phyloP scores from a whole-genome alignment of 2,888 invertebrate species.

The Oscheius myriophilus region DNA sequence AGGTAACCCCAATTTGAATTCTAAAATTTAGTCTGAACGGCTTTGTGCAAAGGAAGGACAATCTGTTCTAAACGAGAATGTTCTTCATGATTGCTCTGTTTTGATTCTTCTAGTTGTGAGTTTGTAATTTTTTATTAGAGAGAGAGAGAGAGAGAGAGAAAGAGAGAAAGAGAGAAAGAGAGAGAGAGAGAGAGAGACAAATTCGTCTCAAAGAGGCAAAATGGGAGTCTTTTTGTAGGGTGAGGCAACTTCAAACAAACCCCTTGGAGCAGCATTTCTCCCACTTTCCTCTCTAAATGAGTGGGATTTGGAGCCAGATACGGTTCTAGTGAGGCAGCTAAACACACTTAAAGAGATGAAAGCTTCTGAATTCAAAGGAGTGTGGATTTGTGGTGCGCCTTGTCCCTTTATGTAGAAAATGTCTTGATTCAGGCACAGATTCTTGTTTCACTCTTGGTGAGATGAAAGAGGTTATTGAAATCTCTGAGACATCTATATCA shows the following conservation, averaged over 20 bases:
- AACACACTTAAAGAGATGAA: not conserved
- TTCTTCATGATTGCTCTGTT: conserved; percentile 71
- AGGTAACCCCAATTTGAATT: not conserved
- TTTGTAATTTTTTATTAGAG: conserved; percentile 34
- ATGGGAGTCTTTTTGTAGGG: not conserved
- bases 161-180: too few species aligned
- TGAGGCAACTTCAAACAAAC: not conserved
- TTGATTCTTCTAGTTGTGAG: conserved; percentile 73
- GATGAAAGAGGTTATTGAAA: not conserved
- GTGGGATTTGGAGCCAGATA: conserved; percentile 14
- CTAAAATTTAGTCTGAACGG: conserved; percentile 70
- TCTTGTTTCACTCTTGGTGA: conserved; percentile 11
- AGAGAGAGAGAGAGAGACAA: not conserved
- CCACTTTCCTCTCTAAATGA: not conserved
- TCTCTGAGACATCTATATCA: conserved; percentile 11
- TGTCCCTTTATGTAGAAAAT: not conserved
- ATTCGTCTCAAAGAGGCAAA: not conserved
- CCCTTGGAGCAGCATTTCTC: conserved; percentile 3
- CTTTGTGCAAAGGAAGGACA: conserved; percentile 72
- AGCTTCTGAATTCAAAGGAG: conserved; percentile 25
- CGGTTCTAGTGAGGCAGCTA: conserved; percentile 14
- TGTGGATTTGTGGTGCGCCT: conserved; percentile 39
- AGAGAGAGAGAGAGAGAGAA: too few species aligned
- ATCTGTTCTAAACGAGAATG: conserved; percentile 72
- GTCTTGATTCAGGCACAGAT: conserved; percentile 11